Percentiles rank a stretch among this genome's conserved stretches.
These are phyloP conservation scores for Nasua narica DNA, from an alignment of 2,797 vertebrate species.

Conservation along the genomic window DNA sequence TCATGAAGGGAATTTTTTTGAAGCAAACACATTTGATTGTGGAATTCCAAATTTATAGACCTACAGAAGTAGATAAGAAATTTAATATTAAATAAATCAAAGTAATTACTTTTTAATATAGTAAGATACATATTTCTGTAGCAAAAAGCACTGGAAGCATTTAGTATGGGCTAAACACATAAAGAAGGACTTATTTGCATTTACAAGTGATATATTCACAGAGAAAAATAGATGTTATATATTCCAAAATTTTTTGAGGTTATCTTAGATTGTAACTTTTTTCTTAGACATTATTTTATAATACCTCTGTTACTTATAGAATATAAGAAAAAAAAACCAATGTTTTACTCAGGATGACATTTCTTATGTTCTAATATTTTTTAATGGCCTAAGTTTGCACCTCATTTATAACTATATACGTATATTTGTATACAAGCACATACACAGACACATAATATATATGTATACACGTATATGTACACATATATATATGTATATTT, in stretches of 20 bases:
- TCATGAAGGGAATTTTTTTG: background rate
- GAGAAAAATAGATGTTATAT: background rate
- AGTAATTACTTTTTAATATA: background rate
- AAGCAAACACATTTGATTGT: background rate
- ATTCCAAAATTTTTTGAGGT: background rate
- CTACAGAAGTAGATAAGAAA: background rate
- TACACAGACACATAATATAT: background rate
- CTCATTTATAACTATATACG: background rate
- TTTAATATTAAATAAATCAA: slow-evolving; percentile 22
- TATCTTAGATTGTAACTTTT: background rate
- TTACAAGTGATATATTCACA: background rate
- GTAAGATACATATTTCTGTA: background rate
- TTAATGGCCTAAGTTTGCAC: background rate
- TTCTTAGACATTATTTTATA: background rate
- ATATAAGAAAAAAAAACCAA: background rate
- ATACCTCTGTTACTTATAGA: background rate
- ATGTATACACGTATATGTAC: background rate
- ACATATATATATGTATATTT: background rate
- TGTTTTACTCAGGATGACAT: background rate
- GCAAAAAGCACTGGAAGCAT: background rate
- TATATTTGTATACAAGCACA: background rate
- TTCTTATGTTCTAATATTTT: background rate
- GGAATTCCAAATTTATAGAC: background rate
- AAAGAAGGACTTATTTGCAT: background rate
- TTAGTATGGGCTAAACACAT: background rate